phyloP scores from a whole-genome alignment of 2,113 vertebrate genomes.

The Seriola rivoliana region DNA sequence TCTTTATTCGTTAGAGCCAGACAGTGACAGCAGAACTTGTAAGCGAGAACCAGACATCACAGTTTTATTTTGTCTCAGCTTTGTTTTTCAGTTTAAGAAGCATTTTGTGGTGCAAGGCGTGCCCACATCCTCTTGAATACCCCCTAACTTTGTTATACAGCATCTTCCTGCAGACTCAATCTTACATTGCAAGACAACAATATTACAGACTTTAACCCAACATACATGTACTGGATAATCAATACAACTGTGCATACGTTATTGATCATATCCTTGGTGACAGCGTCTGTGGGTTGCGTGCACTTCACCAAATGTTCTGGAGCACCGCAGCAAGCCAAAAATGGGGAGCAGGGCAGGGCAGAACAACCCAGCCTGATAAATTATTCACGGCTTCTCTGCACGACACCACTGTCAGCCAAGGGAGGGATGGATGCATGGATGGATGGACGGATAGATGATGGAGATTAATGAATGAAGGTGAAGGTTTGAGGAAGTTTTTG shows the following conservation, averaged over 20 bases:
- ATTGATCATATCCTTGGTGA: constrained; percentile 21
- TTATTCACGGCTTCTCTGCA: constrained; percentile 78
- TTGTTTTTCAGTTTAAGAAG: constrained; percentile 13
- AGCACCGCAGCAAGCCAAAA: constrained; percentile 38
- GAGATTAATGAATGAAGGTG: constrained; percentile 16
- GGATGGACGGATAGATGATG: constrained; percentile 35
- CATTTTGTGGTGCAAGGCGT: background rate
- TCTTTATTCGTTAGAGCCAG: background rate
- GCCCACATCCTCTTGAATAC: constrained; percentile 32
- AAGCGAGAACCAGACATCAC: background rate
- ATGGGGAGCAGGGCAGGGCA: constrained; percentile 51
- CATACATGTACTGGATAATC: background rate
- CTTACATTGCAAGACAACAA: background rate
- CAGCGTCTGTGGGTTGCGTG: constrained; percentile 38
- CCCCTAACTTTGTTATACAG: constrained; percentile 17
- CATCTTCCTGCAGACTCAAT: constrained; percentile 7
- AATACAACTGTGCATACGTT: background rate
- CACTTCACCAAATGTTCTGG: constrained; percentile 43
- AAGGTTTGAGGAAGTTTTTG: constrained; percentile 7
- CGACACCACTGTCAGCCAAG: constrained; percentile 62
- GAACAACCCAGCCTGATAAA: constrained; percentile 72
- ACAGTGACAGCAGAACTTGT: background rate
- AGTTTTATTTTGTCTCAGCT: background rate
- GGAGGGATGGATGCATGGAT: constrained; percentile 34
- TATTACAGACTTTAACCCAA: background rate